Evolutionary conservation across 2,797 vertebrate species (phyloP).

Genomic region (Etheostoma perlongum): DNA sequence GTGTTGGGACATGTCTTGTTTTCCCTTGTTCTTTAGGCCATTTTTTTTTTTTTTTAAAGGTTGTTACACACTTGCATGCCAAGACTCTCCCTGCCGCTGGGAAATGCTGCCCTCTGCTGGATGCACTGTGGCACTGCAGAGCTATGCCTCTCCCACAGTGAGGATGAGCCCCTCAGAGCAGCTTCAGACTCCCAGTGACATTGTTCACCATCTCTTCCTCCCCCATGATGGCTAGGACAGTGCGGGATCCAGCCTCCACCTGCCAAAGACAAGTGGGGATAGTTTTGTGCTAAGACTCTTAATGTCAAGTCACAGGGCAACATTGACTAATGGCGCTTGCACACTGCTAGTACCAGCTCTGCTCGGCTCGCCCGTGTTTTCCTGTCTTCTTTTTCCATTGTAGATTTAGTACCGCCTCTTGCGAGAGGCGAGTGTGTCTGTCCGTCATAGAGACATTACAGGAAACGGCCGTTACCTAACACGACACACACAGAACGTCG

Average conservation of each 20-base stretch:
- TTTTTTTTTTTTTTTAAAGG: conserved; percentile 37
- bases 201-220: conserved; percentile 89
- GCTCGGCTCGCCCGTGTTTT: too few species aligned
- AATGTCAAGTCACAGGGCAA: background rate
- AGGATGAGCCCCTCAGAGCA: conserved; percentile 75
- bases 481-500: too few species aligned
- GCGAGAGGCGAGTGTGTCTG: too few species aligned
- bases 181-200: conserved; percentile 89
- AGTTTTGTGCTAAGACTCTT: background rate
- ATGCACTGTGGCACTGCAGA: conserved; percentile 58
- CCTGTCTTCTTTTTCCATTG: too few species aligned
- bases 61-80: conserved; percentile 66
- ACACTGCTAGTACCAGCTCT: too few species aligned
- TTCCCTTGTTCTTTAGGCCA: conserved; percentile 52
- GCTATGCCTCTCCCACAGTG: conserved; percentile 39
- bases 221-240: conserved; percentile 88
- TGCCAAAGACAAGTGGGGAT: conserved; percentile 47
- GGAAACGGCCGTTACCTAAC: too few species aligned
- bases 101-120: conserved; percentile 79
- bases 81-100: conserved; percentile 65
- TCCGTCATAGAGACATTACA: too few species aligned
- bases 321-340: background rate
- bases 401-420: too few species aligned
- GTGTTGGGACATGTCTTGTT: conserved; percentile 59
- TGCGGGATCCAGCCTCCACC: conserved; percentile 88